A percentile compares a stretch with the other conserved stretches of the same genome.
These are phyloP conservation scores for Holocentrus rufus DNA, from an alignment of 2,797 vertebrate species.

Conservation along the genomic window DNA sequence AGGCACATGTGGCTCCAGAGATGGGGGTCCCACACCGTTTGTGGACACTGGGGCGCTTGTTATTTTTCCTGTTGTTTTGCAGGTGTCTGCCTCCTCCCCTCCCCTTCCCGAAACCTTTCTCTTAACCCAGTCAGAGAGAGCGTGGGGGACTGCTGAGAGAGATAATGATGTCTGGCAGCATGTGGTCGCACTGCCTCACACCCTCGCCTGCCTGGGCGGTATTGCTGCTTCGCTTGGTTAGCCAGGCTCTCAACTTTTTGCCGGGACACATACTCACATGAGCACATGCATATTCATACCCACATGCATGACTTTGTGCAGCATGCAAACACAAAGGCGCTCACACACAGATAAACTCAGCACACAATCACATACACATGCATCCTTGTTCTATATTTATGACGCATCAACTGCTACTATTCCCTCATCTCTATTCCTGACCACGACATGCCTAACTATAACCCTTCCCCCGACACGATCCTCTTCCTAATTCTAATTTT, in stretches of 20 bases:
- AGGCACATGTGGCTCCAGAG: constrained; percentile 42
- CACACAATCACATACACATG: background rate
- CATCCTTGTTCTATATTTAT: background rate
- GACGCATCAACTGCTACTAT: constrained; percentile 2
- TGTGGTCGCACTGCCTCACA: constrained; percentile 51
- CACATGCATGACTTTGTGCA: constrained; percentile 19
- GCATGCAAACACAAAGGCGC: constrained; percentile 23
- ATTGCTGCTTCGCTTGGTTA: constrained; percentile 25
- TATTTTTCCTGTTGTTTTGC: constrained; percentile 54
- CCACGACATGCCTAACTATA: background rate
- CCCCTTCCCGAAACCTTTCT: constrained; percentile 39
- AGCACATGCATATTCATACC: constrained; percentile 43
- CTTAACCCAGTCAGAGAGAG: constrained; percentile 47
- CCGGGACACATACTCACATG: constrained; percentile 22
- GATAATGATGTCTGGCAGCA: constrained; percentile 76
- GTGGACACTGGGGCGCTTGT: constrained; percentile 48
- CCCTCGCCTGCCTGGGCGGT: constrained; percentile 43
- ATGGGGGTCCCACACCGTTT: constrained; percentile 46
- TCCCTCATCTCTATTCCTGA: background rate
- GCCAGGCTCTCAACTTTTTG: constrained; percentile 34
- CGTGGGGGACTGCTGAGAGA: constrained; percentile 62
- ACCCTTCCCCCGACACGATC: background rate
- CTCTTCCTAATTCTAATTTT: background rate
- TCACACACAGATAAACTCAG: constrained; percentile 11
- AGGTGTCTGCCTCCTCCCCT: constrained; percentile 20